Conservation (phyloP, 2,113 vertebrate genomes). For the Budorcas taxicolor region DNA sequence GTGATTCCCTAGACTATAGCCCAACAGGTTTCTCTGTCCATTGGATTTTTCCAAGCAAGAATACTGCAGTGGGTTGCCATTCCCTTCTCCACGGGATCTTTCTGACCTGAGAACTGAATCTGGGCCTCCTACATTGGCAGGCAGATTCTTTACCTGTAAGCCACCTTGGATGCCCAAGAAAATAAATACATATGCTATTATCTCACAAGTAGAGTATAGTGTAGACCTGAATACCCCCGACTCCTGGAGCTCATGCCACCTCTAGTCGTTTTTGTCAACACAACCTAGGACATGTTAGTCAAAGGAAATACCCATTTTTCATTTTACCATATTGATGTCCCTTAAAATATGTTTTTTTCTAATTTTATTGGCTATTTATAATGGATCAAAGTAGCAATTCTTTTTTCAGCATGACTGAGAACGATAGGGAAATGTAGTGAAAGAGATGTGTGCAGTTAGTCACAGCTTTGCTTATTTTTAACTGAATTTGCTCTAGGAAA, state of each 20-base stretch:
- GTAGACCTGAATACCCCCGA: slow-evolving; percentile 19
- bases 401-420: slow-evolving; percentile 39
- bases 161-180: not conserved
- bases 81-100: not conserved
- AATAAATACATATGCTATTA: slow-evolving; percentile 28
- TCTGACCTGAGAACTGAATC: not conserved
- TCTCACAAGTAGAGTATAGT: slow-evolving; percentile 58
- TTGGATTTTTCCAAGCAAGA: not conserved
- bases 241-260: not conserved
- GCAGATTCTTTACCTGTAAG: not conserved
- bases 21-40: not conserved
- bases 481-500: slow-evolving; percentile 44
- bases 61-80: not conserved
- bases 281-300: slow-evolving; percentile 17
- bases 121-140: not conserved
- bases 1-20: not conserved
- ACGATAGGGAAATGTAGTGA: not conserved
- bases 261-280: not conserved
- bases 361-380: slow-evolving; percentile 54
- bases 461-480: slow-evolving; percentile 22
- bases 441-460: not conserved
- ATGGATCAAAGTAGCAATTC: slow-evolving; percentile 57
- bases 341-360: not conserved
- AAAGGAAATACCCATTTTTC: slow-evolving; percentile 25
- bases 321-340: not conserved